phyloP scores from a whole-genome alignment of 2,797 vertebrate genomes.

The Aselliscus stoliczkanus region DNA sequence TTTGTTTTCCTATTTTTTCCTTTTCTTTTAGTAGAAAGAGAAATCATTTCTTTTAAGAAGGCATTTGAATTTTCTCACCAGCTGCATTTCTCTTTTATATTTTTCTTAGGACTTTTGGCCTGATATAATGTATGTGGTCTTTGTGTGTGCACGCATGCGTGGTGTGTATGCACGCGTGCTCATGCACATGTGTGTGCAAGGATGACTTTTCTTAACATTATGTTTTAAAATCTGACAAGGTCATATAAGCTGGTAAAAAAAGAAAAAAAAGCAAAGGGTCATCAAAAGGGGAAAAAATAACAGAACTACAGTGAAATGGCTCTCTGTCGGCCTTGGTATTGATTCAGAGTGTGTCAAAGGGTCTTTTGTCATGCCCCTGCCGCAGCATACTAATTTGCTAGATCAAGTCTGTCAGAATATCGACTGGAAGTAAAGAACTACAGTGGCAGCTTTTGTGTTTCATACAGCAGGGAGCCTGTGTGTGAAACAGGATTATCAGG shows the following conservation, averaged over 20 bases:
- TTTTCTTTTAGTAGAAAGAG: not conserved
- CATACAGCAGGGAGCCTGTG: slow-evolving; percentile 94
- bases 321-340: slow-evolving; percentile 93
- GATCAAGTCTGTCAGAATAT: slow-evolving; percentile 98
- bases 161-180: too few relatives aligned
- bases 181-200: slow-evolving; percentile 44
- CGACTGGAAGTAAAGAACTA: slow-evolving; percentile 94
- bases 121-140: slow-evolving; percentile 25
- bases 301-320: slow-evolving; percentile 86
- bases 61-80: slow-evolving; percentile 46
- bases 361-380: slow-evolving; percentile 97
- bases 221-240: slow-evolving; percentile 84
- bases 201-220: slow-evolving; percentile 83
- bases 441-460: slow-evolving; percentile 94
- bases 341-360: slow-evolving; percentile 96
- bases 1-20: slow-evolving; percentile 43
- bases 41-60: not conserved
- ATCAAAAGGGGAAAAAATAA: slow-evolving; percentile 87
- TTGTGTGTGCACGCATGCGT: not conserved
- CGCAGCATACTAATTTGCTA: slow-evolving; percentile 99
- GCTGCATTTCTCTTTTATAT: slow-evolving; percentile 66
- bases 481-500: slow-evolving; percentile 99
- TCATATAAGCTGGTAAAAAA: slow-evolving; percentile 75
- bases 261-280: slow-evolving; percentile 82
- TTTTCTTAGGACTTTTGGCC: slow-evolving; percentile 62